Conservation (phyloP, 2,888 invertebrate species). For the Labia minor region DNA sequence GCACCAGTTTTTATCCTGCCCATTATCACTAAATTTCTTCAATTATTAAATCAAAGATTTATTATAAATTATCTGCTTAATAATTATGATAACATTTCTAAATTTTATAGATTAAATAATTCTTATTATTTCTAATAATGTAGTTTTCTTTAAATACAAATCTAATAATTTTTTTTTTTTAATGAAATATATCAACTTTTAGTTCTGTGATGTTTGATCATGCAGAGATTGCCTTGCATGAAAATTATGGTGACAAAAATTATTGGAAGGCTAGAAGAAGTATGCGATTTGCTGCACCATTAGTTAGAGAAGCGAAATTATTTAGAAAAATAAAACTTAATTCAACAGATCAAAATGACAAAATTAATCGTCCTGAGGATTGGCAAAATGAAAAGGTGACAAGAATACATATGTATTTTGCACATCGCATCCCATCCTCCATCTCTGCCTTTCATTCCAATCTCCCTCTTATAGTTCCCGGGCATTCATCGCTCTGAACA, state of each 20-base stretch:
- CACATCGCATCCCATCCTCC: background rate
- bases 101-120: background rate
- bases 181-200: too few relatives aligned
- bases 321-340: conserved; percentile 53
- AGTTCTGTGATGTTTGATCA: conserved; percentile 58
- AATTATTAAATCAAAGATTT: too few relatives aligned
- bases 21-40: too few relatives aligned
- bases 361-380: conserved; percentile 45
- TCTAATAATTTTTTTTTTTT: conserved; percentile 30
- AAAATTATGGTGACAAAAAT: conserved; percentile 65
- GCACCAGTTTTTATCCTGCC: too few relatives aligned
- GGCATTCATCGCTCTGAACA: background rate
- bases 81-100: background rate
- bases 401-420: too few relatives aligned
- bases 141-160: too few relatives aligned
- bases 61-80: too few relatives aligned
- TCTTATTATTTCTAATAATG: conserved; percentile 14
- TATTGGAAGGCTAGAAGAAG: conserved; percentile 86
- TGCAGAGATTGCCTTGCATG: conserved; percentile 79
- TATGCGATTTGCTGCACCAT: conserved; percentile 70
- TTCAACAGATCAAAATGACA: conserved; percentile 49
- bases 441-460: background rate
- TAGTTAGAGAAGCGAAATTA: conserved; percentile 54
- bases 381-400: conserved; percentile 51
- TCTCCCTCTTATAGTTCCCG: background rate